phyloP scores from a whole-genome alignment of 1,140 invertebrate species.

The Drosophila nigromelanica region DNA sequence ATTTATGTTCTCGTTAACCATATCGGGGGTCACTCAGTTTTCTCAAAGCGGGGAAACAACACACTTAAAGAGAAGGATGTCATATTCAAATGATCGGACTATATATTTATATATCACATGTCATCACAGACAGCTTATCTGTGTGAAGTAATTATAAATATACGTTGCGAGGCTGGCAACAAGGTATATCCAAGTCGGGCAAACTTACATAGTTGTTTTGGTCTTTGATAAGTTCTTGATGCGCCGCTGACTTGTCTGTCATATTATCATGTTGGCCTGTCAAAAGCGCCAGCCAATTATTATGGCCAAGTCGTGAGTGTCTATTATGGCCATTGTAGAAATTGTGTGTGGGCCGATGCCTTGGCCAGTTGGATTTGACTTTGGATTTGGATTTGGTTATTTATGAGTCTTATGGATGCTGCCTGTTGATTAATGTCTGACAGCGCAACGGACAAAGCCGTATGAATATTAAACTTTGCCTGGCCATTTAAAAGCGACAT shows the following conservation, averaged over 20 bases:
- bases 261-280: conserved; percentile 78
- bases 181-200: background rate
- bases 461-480: conserved; percentile 72
- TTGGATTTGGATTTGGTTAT: conserved; percentile 40
- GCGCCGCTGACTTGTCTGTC: conserved; percentile 74
- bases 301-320: conserved; percentile 40
- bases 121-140: too few relatives aligned
- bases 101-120: too few relatives aligned
- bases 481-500: conserved; percentile 69
- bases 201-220: background rate
- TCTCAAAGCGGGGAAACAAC: too few relatives aligned
- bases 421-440: conserved; percentile 70
- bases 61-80: too few relatives aligned
- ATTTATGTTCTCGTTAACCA: too few relatives aligned
- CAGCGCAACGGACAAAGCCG: conserved; percentile 22
- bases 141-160: too few relatives aligned
- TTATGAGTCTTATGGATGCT: conserved; percentile 66
- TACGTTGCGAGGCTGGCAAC: too few relatives aligned
- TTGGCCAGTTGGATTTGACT: conserved; percentile 17
- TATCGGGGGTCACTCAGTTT: too few relatives aligned
- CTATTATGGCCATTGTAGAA: conserved; percentile 11
- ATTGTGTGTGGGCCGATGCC: conserved; percentile 48
- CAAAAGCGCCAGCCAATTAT: conserved; percentile 74
- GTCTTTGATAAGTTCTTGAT: conserved; percentile 64
- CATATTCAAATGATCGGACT: too few relatives aligned